phyloP scores from a whole-genome alignment of 2,797 vertebrate genomes.

The Rhinatrema bivittatum region DNA sequence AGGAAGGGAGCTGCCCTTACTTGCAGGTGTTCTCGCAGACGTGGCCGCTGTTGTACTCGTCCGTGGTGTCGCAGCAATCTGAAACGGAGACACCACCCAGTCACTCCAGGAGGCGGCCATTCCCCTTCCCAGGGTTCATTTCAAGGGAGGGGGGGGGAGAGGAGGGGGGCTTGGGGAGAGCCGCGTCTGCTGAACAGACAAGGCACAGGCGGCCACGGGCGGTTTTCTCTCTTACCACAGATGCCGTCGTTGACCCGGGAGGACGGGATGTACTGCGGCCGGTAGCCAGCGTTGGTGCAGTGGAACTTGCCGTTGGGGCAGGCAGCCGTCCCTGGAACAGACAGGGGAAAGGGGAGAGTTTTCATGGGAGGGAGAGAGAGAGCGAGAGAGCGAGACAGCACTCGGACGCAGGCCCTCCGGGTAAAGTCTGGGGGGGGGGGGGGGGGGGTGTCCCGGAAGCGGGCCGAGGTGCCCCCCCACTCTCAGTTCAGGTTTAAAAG shows the following conservation, averaged over 20 bases:
- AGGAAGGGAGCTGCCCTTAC: conserved; percentile 56
- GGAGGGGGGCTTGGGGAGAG: no score
- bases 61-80: conserved; percentile 89
- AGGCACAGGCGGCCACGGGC: no score
- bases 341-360: neutral
- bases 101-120: neutral
- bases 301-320: conserved; percentile 84
- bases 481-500: no score
- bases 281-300: conserved; percentile 79
- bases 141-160: no score
- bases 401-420: neutral
- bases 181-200: no score
- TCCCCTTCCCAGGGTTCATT: neutral
- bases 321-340: conserved; percentile 70
- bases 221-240: conserved; percentile 61
- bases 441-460: no score
- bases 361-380: neutral
- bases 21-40: conserved; percentile 83
- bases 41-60: conserved; percentile 85
- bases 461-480: no score
- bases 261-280: conserved; percentile 71
- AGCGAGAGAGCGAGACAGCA: neutral
- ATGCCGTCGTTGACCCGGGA: conserved; percentile 84
- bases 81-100: neutral
- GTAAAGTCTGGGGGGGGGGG: no score